phyloP scores from a whole-genome alignment of 2,888 invertebrate species.

The Craniophora ligustri region DNA sequence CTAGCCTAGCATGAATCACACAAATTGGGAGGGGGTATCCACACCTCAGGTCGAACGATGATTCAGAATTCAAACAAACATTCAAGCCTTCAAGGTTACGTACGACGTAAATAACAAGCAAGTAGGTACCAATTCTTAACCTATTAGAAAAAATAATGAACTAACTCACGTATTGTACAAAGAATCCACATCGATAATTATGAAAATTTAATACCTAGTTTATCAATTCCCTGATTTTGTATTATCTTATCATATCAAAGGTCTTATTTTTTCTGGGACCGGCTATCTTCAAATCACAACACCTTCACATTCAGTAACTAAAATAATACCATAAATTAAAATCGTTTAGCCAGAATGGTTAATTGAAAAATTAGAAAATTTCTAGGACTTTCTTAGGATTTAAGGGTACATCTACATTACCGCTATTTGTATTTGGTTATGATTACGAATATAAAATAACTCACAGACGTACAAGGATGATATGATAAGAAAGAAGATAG shows the following conservation, averaged over 20 bases:
- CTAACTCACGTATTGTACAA: constrained; percentile 19
- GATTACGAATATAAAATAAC: too few species aligned
- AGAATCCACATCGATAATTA: constrained; percentile 36
- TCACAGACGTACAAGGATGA: too few species aligned
- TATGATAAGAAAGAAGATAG: too few species aligned
- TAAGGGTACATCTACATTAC: too few species aligned
- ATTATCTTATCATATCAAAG: background rate
- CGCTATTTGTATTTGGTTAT: too few species aligned
- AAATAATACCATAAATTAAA: too few species aligned
- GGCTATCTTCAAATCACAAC: background rate
- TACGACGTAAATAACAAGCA: background rate
- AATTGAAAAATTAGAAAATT: too few species aligned
- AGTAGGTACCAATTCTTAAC: background rate
- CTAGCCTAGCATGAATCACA: constrained; percentile 26
- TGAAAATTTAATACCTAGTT: constrained; percentile 16
- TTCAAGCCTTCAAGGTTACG: background rate
- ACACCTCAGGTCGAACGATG: constrained; percentile 4
- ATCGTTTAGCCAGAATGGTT: too few species aligned
- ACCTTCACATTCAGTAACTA: background rate
- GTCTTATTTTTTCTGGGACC: background rate
- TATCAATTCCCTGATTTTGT: background rate
- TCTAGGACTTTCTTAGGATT: too few species aligned
- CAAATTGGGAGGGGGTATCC: constrained; percentile 15
- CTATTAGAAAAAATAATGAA: background rate
- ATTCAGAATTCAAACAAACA: too few species aligned